Evolutionary conservation across 2,888 invertebrate genomes (phyloP).

Genomic region (Netelia virgata): DNA sequence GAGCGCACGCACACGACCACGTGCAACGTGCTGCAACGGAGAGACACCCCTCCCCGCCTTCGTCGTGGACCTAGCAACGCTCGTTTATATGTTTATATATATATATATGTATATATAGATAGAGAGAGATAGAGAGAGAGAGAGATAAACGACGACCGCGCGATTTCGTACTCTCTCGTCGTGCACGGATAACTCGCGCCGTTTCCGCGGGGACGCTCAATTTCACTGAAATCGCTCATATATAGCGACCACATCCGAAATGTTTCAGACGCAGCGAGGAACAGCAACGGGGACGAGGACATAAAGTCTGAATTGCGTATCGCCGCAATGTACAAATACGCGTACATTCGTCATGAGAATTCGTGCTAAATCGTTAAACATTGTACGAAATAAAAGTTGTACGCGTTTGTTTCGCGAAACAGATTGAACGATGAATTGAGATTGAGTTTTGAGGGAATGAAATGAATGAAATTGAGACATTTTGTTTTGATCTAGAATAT

Average conservation of each 20-base stretch:
- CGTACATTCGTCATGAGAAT: neutral
- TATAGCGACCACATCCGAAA: conserved; percentile 44
- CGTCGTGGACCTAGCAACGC: conserved; percentile 27
- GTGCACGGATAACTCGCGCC: conserved; percentile 61
- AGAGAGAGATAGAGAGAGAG: too few species aligned
- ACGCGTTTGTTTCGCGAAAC: too few species aligned
- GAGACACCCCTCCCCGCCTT: conserved; percentile 23
- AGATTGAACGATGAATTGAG: too few species aligned
- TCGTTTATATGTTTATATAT: neutral
- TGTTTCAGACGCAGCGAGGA: conserved; percentile 38
- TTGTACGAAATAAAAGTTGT: too few species aligned
- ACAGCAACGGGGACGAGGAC: conserved; percentile 6
- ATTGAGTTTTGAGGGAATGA: too few species aligned
- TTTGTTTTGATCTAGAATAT: too few species aligned
- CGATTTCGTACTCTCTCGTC: conserved; percentile 44
- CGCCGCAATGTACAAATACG: conserved; percentile 1
- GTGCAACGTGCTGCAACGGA: neutral
- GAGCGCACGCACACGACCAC: neutral
- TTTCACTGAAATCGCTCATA: conserved; percentile 56
- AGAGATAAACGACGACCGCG: conserved; percentile 10
- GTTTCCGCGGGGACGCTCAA: conserved; percentile 55
- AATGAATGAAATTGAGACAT: too few species aligned
- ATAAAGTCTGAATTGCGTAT: conserved; percentile 20
- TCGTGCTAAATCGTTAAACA: too few species aligned
- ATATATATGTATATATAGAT: too few species aligned